A percentile compares a stretch with the other conserved stretches of the same genome.
These are phyloP conservation scores for Anser brachyrhynchus DNA, from an alignment of 2,113 vertebrate species.

Conservation along the genomic window DNA sequence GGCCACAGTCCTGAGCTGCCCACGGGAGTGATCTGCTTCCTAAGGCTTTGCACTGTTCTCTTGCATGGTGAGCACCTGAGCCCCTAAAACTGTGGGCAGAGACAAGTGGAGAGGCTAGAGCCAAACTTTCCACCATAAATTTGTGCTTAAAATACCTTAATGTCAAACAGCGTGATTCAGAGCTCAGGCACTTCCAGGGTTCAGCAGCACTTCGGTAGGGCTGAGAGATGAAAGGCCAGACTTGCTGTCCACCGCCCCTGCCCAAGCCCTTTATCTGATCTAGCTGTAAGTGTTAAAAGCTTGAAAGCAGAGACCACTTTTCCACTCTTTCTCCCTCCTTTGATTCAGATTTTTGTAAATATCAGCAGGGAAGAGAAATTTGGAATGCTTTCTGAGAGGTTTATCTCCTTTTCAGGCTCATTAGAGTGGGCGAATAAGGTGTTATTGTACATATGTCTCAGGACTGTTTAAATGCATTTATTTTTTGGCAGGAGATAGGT, in stretches of 20 bases:
- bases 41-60: background rate
- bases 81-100: background rate
- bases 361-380: background rate
- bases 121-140: background rate
- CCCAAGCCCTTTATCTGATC: background rate
- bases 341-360: background rate
- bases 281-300: background rate
- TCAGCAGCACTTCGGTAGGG: background rate
- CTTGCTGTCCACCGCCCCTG: background rate
- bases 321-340: background rate
- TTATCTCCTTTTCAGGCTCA: constrained; percentile 16
- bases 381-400: background rate
- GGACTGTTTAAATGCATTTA: background rate
- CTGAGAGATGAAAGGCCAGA: background rate
- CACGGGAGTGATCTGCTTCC: background rate
- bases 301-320: background rate
- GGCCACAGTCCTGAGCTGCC: background rate
- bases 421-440: background rate
- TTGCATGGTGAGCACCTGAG: background rate
- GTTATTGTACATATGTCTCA: background rate
- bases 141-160: background rate
- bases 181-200: background rate
- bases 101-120: background rate
- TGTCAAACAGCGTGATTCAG: background rate
- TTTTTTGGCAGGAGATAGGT: background rate